Base-by-base conservation (phyloP, 2,888 invertebrate genomes). In the Catocala nupta region DNA sequence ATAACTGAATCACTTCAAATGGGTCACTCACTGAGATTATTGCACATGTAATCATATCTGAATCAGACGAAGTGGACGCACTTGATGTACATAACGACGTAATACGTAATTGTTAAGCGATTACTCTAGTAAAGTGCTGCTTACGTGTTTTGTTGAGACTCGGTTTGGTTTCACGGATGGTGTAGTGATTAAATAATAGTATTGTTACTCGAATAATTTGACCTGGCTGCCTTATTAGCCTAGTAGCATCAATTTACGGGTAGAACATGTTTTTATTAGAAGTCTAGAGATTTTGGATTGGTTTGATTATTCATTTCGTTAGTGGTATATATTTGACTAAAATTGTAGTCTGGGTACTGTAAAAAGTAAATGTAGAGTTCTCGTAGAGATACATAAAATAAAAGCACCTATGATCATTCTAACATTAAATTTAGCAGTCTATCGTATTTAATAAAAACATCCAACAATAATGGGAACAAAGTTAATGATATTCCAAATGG, bases 11-110 rank as follows among this genome's bases (percentile, higher is more conserved):
- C 39, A 43, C 16, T 12, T 59, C 48, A 59, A 39, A 51, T 39
- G 4, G 39, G 48, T 43, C 47, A 34, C n/a, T 58, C 42, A 34
- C 3, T 5, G 42, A 59, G 53, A 42, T 57, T 34, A 58, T 53
- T 49, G 53, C 53, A 33, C 13, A 16, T 39, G 47, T 53, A 59
- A 53, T 59, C 42, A 47, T 52, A 53, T 53, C 47, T 59, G 45
- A 45, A 50, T 25, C 52, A 58, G 58, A 52, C 9, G 45, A 7
- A 52, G 33, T 43, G 51, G n/a, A 45, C 16, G 12, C 6, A 13
- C 9, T 48, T 53, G 13, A 59, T 16, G 59, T 59, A n/a, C n/a
- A n/a, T n/a, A 53, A 54, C 36, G n/a, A 11, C 16, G 45, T 45
- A 16, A 58, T 52, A 53, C 34, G 43, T 54, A 43, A 54, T 52